Conservation (phyloP, 2,888 invertebrate genomes). For the Patella caerulea region DNA sequence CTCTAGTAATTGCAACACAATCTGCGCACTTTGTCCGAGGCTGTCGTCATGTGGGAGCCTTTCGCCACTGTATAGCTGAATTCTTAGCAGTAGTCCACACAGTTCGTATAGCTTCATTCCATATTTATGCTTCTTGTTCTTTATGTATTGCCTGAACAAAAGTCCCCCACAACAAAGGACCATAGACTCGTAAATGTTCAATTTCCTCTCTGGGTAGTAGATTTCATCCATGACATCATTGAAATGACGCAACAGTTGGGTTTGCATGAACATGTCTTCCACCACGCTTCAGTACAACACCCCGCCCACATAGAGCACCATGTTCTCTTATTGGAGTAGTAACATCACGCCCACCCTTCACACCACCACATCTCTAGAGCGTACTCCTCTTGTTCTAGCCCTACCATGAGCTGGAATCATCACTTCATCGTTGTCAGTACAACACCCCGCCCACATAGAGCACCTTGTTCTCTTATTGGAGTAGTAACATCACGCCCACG, state of each 20-base stretch:
- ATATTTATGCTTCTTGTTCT: constrained; percentile 28
- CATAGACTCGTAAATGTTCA: constrained; percentile 31
- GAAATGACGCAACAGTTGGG: constrained; percentile 18
- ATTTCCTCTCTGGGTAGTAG: constrained; percentile 21
- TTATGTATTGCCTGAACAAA: constrained; percentile 25
- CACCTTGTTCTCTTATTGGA: background rate
- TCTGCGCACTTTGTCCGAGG: constrained; percentile 22
- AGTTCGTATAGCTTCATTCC: constrained; percentile 28
- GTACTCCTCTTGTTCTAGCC: background rate
- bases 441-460: background rate
- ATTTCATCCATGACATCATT: constrained; percentile 20
- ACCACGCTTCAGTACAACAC: background rate
- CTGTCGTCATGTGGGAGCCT: background rate
- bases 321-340: background rate
- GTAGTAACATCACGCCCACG: background rate
- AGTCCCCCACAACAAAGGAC: constrained; percentile 28
- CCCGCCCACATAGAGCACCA: background rate
- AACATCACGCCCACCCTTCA: background rate
- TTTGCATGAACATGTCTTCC: background rate
- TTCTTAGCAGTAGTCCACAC: constrained; percentile 22
- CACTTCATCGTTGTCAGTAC: background rate
- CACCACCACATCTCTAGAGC: background rate
- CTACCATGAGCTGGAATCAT: no score
- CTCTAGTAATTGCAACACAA: constrained; percentile 18
- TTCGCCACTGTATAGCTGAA: constrained; percentile 16